These are phyloP conservation scores for Atta texana DNA, from an alignment of 1,140 invertebrate species.

Conservation along the genomic window DNA sequence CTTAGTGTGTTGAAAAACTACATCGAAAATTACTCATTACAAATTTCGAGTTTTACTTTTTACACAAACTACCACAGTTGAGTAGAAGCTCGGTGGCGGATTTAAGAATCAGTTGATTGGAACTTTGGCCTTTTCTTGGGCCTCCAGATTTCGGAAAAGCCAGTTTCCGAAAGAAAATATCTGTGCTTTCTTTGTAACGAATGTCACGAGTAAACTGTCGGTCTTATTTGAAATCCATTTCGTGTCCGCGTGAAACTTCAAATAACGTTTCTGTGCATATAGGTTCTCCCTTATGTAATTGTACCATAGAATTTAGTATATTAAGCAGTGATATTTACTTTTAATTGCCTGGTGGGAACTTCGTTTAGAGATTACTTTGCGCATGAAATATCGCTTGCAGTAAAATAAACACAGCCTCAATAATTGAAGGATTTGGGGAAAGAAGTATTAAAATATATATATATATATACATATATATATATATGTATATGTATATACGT, in stretches of 20 bases:
- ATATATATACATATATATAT: constrained; percentile 67
- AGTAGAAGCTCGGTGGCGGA: constrained; percentile 58
- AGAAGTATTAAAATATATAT: constrained; percentile 76
- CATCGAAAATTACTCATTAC: constrained; percentile 72
- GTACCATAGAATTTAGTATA: constrained; percentile 72
- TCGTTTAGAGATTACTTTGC: constrained; percentile 63
- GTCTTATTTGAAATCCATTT: neutral
- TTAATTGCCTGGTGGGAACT: constrained; percentile 69
- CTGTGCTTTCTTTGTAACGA: constrained; percentile 10
- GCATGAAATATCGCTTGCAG: constrained; percentile 60
- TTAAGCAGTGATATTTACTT: constrained; percentile 71
- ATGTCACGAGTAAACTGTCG: neutral
- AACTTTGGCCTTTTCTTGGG: neutral
- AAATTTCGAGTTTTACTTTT: constrained; percentile 58
- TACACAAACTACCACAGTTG: constrained; percentile 65
- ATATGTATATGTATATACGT: constrained; percentile 66
- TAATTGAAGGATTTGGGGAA: constrained; percentile 78
- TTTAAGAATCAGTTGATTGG: constrained; percentile 29
- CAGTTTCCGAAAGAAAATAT: constrained; percentile 23
- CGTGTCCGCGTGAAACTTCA: neutral
- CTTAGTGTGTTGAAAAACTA: constrained; percentile 77
- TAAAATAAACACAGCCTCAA: constrained; percentile 80
- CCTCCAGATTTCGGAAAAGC: neutral
- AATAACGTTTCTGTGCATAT: constrained; percentile 24
- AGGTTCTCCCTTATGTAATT: constrained; percentile 49